Base-by-base conservation (phyloP, 2,888 invertebrate species). In the Cheilosia scutellata region DNA sequence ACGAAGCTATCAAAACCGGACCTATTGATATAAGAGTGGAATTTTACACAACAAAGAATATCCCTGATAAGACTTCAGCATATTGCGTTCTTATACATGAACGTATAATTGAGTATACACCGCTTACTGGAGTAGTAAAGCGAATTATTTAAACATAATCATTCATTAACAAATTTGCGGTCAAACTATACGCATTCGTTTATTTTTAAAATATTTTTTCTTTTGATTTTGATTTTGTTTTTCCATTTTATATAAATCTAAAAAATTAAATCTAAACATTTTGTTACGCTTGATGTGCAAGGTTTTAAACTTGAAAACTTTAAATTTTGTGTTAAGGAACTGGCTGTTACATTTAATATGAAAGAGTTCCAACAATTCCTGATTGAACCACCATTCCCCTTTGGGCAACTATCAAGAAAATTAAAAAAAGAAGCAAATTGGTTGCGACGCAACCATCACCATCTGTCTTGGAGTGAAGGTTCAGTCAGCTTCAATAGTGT, bases 21-120 rank as follows among this genome's bases (percentile, higher is more conserved):
- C 80, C 88, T 37, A 89, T 89, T 6, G 89, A 89, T 84, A 87
- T 90, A 29, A 82, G 82, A 51, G 57, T 90, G n/a, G 88, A 90
- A 87, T 87, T 90, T 74, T 87, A 90, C 88, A 87, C 88, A 16
- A 72, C 66, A 29, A 44, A 53, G 62, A 78, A 88, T 77, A 80
- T 88, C 47, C 87, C 88, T 7, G 86, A 87, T 55, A 86, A 88
- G 7, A 89, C 89, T 11, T 68, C 88, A 27, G 89, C 89, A 5
- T 90, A 87, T 66, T 80, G 74, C 11, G 13, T 77, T 83, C 87
- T 37, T 75, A 58, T 75, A 88, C 88, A 88, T 70, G 89, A 78
- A 70, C 60, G 51, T n/a, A 9, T 65, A 6, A 25, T 72, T 29
- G 63, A 72, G n/a, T 74, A 74, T 47, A 68, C 57, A 11, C 47